Conservation (phyloP, 2,888 invertebrate genomes). For the Lepidochrysops patricia region DNA sequence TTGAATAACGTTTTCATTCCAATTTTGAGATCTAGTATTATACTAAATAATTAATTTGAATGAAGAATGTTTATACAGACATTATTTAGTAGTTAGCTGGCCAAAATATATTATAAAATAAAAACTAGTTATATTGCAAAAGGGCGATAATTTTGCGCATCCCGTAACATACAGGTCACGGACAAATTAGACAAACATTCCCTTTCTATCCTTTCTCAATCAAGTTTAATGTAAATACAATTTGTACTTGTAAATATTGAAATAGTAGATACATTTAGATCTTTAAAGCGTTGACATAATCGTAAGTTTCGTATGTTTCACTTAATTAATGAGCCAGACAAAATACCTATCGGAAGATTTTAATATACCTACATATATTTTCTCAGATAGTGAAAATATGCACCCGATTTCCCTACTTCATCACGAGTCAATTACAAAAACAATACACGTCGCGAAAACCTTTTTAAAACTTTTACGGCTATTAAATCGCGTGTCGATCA, state of each 20-base stretch:
- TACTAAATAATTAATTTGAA: too few relatives aligned
- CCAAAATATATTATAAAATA: too few relatives aligned
- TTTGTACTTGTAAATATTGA: constrained; percentile 1
- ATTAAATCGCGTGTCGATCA: background rate
- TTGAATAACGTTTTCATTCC: too few relatives aligned
- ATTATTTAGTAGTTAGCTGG: too few relatives aligned
- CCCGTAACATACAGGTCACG: constrained; percentile 43
- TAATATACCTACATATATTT: too few relatives aligned
- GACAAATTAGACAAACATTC: constrained; percentile 42
- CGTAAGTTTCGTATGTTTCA: background rate
- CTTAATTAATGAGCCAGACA: too few relatives aligned
- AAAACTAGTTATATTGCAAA: background rate
- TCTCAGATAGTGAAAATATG: too few relatives aligned
- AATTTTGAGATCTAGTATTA: background rate
- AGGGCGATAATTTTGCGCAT: background rate
- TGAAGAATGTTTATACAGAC: too few relatives aligned
- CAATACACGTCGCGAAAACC: background rate
- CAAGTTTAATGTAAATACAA: constrained; percentile 4
- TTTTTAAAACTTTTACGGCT: background rate
- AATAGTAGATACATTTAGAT: background rate
- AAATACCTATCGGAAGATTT: too few relatives aligned
- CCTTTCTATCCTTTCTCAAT: constrained; percentile 23
- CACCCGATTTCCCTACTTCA: too few relatives aligned
- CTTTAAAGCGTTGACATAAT: background rate
- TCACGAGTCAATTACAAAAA: background rate